Evolutionary conservation across 2,797 vertebrate species (phyloP), one percentile per base, ranked within the genome.

Genomic region (Denticeps clupeoides): DNA sequence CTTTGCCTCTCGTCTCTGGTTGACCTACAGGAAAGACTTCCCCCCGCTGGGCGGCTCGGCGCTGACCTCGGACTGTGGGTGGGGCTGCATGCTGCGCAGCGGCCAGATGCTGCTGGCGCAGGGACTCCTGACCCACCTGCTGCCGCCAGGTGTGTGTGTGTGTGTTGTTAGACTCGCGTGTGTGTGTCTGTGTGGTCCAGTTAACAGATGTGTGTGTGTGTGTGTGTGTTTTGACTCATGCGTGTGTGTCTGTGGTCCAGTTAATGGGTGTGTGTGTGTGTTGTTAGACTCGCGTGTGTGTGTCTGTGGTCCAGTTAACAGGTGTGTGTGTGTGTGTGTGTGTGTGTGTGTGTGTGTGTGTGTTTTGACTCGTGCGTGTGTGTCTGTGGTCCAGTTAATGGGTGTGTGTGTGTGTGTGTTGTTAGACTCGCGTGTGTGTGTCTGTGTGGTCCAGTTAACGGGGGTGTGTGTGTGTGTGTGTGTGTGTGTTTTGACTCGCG

Each of bases 31-130:
- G 27, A 74, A 82, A 35, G 90, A 89, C 61, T 94, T 94, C 58
- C 87, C 84, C 13, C 85, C 80, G 42, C 69, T 94, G 11, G 82
- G 85, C 9, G 89, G 89, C 3, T 86, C 89, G 10, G 71, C 70
- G 11, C 81, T 79, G 71, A 96, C 87, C 56, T 88, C 91, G 0
- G 91, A 96, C 74, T 92, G 90, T 9, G 91, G 91, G 55, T 96
- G 91, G 91, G 89, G 91, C 44, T 96, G 91, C 53, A 93, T 89
- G 87, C 65, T 96, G 48, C 87, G 91, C 47, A 91, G 87, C 1
- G 91, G 88, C 2, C 90, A 94, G 76, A 96, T 96, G 91, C 71
- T 96, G 65, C 75, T 96, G 48, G 91, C 89, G 0, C 89, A 93
- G 71, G 89, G 88, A 3, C 81, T 95, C 2, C 60, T 93, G 41